Percentiles rank a stretch among this genome's conserved stretches.
These are phyloP conservation scores for Geophilus truncorum DNA, from an alignment of 2,888 invertebrate species.

Conservation along the genomic window DNA sequence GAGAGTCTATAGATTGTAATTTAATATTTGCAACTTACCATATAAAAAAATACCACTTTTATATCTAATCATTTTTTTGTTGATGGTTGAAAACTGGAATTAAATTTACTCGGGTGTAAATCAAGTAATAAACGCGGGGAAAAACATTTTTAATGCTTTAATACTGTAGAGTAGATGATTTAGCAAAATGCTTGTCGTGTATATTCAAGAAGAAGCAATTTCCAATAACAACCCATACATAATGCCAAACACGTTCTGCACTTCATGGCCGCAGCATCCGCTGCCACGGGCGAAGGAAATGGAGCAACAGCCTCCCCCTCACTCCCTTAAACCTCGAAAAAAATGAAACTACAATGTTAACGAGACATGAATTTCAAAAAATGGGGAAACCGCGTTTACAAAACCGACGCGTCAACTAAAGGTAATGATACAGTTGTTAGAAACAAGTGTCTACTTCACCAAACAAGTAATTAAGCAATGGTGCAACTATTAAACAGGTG, in stretches of 20 bases:
- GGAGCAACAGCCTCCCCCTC: not conserved
- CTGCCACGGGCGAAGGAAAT: slow-evolving; percentile 1
- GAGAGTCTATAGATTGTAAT: not conserved
- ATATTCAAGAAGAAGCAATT: slow-evolving; percentile 12
- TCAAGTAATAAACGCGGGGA: not conserved
- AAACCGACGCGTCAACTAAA: too few species aligned
- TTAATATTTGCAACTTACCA: not conserved
- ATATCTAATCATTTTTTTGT: too few species aligned
- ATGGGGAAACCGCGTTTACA: too few species aligned
- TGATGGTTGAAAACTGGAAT: too few species aligned
- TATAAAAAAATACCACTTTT: not conserved
- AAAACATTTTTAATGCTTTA: not conserved
- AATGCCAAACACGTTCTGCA: not conserved
- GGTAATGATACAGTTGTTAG: too few species aligned
- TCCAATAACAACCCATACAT: slow-evolving; percentile 6
- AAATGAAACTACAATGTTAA: not conserved
- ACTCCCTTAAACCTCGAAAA: not conserved
- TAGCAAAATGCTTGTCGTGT: not conserved
- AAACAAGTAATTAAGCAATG: too few species aligned
- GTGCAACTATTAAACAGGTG: too few species aligned
- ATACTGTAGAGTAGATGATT: not conserved
- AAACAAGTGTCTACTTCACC: too few species aligned
- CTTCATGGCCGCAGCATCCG: slow-evolving; percentile 4
- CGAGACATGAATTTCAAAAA: not conserved
- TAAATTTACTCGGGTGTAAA: too few species aligned